Base-by-base conservation (phyloP, 2,888 invertebrate genomes). In the Bombyx huttoni region DNA sequence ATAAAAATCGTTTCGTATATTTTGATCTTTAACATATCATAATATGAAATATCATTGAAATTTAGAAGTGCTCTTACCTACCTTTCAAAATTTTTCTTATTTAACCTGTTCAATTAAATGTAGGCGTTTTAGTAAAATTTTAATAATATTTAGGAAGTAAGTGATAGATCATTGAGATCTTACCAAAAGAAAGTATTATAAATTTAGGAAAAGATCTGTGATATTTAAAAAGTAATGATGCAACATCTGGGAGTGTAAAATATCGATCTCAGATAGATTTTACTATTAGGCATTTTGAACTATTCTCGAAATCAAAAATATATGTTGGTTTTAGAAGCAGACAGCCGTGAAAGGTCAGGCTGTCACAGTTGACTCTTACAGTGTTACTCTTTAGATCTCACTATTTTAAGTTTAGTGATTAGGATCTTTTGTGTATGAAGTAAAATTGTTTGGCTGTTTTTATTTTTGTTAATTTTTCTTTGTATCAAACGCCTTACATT, bases 171-270 rank as follows among this genome's bases (percentile, higher is more conserved):
- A 63, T 65, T 68, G 64, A 66, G 63, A 66, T 63, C 72, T 63
- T 67, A 75, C 73, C 65, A 72, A 76, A 75, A 65, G 63, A 76
- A 83, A 83, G 83, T 85, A 85, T 86, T 85, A 84, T 82, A 78
- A 67, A 73, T 77, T 76, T 80, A 84, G 78, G 72, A 75, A 81
- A 81, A 78, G 77, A 81, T 78, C 86, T 86, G 86, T 87, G 86
- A 86, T 86, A 86, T 77, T 73, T 74, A 75, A 75, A 70, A 74
- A 72, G 75, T 84, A 81, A 82, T 80, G 67, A 64, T 68, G 73
- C 71, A 78, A 81, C 78, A 81, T 78, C 84, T 79, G 83, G 82
- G 79, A 77, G 80, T 74, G 63, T 65, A 71, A 64, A 67, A 70
- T 62, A 55, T 66, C 73, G 83, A 87, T 85, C 86, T 88, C 86